Conservation (phyloP, 2,888 invertebrate species). For the Xestia c-nigrum region DNA sequence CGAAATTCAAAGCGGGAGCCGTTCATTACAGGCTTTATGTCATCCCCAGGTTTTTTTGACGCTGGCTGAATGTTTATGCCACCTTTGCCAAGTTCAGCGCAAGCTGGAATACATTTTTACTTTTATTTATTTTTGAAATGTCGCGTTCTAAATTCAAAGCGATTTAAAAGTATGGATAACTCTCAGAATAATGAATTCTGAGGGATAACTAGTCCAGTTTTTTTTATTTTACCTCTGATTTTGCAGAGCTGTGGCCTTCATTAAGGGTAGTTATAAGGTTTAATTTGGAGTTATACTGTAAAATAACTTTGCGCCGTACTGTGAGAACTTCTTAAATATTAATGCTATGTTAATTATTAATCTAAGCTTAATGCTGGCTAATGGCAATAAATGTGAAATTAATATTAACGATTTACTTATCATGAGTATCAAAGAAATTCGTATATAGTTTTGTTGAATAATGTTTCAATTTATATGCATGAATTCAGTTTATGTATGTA, state of each 20-base stretch:
- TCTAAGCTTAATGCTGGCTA: conserved; percentile 7
- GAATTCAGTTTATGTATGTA: conserved; percentile 2
- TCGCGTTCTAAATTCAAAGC: conserved; percentile 19
- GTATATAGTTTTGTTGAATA: conserved; percentile 11
- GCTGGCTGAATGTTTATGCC: conserved; percentile 36
- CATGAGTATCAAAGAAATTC: conserved; percentile 16
- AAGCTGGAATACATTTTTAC: background rate
- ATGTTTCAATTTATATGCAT: conserved; percentile 40
- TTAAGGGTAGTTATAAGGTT: background rate
- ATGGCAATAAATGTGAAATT: conserved; percentile 32
- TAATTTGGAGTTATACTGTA: background rate
- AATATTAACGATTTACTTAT: conserved; percentile 34
- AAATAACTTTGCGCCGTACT: background rate
- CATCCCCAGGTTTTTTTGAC: conserved; percentile 38
- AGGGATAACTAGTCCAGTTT: background rate
- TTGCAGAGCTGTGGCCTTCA: background rate
- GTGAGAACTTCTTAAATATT: background rate
- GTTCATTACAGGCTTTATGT: conserved; percentile 53
- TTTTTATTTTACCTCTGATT: background rate
- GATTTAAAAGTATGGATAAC: background rate
- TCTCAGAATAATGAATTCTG: too few species aligned
- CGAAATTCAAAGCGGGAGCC: conserved; percentile 28
- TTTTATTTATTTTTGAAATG: conserved; percentile 5
- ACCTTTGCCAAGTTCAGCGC: conserved; percentile 23
- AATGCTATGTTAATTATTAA: conserved; percentile 23